These are phyloP conservation scores for Acronicta aceris DNA, from an alignment of 2,888 invertebrate species.

Conservation along the genomic window DNA sequence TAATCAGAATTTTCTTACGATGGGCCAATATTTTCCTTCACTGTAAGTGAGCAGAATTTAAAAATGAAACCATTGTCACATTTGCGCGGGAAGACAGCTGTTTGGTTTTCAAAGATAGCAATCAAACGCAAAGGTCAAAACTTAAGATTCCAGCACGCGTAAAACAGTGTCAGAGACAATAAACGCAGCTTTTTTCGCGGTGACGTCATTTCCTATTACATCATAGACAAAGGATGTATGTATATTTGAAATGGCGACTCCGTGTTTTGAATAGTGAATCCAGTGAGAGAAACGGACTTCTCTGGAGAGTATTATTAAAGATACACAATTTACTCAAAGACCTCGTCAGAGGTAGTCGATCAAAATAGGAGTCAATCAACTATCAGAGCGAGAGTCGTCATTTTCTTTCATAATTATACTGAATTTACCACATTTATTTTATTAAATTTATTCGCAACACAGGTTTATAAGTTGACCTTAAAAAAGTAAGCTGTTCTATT, in stretches of 20 bases:
- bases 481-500: too few relatives aligned
- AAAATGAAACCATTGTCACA: background rate
- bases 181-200: constrained; percentile 52
- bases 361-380: too few relatives aligned
- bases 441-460: too few relatives aligned
- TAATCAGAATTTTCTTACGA: too few relatives aligned
- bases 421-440: too few relatives aligned
- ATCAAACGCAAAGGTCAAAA: constrained; percentile 33
- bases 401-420: too few relatives aligned
- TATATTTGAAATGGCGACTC: constrained; percentile 40
- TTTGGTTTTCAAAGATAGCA: constrained; percentile 2
- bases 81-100: constrained; percentile 11
- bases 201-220: constrained; percentile 58
- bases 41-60: background rate
- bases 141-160: constrained; percentile 36
- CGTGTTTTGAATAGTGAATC: constrained; percentile 43
- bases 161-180: constrained; percentile 35
- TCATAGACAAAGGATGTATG: constrained; percentile 49
- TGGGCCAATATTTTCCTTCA: too few relatives aligned
- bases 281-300: constrained; percentile 45
- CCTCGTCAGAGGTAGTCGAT: background rate
- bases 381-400: too few relatives aligned
- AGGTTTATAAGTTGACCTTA: too few relatives aligned
- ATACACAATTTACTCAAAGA: background rate
- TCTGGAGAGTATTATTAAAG: constrained; percentile 4